Base-by-base conservation (phyloP, 2,113 vertebrate genomes). In the Talpa occidentalis region DNA sequence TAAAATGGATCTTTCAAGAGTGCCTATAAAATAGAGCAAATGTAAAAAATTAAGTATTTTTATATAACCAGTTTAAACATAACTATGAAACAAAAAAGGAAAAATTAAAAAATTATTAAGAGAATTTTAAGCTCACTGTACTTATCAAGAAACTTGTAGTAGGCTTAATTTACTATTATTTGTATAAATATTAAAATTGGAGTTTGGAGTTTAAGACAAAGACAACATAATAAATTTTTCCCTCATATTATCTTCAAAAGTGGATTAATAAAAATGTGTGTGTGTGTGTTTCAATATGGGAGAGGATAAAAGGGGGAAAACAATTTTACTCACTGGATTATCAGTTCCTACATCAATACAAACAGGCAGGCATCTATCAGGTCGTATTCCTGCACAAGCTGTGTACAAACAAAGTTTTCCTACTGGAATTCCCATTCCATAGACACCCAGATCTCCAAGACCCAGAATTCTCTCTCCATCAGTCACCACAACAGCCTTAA, bases 371-470 rank as follows among this genome's bases (percentile, higher is more conserved):
- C 99, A 99, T 66, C 96, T 98, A 93, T 99, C 99, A 3, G 99
- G 99, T 49, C 98, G 97, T 69, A 99, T 99, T 44, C 99, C 99
- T 5, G 99, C 99, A 94, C 99, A 99, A 17, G 99, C 99, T 0
- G 99, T 99, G 92, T 99, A 99, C 70, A 99, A 97, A 95, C 99
- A 99, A 32, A 99, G 98, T 83, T 99, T 99, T 86, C 99, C 99
- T 0, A 99, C 99, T 10, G 99, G 99, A 78, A 99, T 99, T 24
- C 99, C 99, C 99, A 99, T 99, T 81, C 99, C 99, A 49, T 99
- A 99, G 88, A 99, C 99, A 2, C 99, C 99, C 32, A 99, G 98
- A 97, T 99, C 99, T 17, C 99, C 99, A 44, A 99, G 98, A 69
- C 99, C 99, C 98, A 99, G 94, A 97, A 99, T 99, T 66, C 99